phyloP scores from a whole-genome alignment of 2,888 invertebrate species.

The Agrotis exclamationis region DNA sequence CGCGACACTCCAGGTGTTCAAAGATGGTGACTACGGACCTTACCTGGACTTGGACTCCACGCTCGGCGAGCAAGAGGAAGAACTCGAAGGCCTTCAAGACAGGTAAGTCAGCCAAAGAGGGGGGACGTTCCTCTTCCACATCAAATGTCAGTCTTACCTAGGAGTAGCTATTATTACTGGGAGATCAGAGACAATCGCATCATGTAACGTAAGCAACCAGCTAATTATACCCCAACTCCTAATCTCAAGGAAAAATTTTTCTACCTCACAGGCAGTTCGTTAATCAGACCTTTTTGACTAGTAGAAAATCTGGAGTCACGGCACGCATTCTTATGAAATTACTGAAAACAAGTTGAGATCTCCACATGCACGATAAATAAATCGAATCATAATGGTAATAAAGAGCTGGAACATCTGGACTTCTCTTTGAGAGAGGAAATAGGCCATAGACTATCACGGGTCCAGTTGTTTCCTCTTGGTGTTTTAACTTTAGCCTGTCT shows the following conservation, averaged over 20 bases:
- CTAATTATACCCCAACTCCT: too few species aligned
- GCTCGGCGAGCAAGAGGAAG: slow-evolving; percentile 98
- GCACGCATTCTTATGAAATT: not conserved
- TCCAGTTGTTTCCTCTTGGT: not conserved
- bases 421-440: not conserved
- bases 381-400: too few species aligned
- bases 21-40: slow-evolving; percentile 98
- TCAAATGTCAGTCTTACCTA: not conserved
- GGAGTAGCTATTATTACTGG: too few species aligned
- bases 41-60: slow-evolving; percentile 99
- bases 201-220: too few species aligned
- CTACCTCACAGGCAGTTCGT: not conserved
- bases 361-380: not conserved
- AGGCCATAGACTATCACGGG: not conserved
- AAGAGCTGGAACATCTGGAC: not conserved
- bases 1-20: slow-evolving; percentile 98
- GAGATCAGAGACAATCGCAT: too few species aligned
- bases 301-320: not conserved
- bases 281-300: not conserved
- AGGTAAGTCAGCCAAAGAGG: slow-evolving; percentile 91
- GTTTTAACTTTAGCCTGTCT: too few species aligned
- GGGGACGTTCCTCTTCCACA: not conserved
- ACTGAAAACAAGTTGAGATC: not conserved
- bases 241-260: not conserved
- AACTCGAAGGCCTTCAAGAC: slow-evolving; percentile 98